Conservation (phyloP, 2,888 invertebrate genomes). For the Diarsia dahlii region DNA sequence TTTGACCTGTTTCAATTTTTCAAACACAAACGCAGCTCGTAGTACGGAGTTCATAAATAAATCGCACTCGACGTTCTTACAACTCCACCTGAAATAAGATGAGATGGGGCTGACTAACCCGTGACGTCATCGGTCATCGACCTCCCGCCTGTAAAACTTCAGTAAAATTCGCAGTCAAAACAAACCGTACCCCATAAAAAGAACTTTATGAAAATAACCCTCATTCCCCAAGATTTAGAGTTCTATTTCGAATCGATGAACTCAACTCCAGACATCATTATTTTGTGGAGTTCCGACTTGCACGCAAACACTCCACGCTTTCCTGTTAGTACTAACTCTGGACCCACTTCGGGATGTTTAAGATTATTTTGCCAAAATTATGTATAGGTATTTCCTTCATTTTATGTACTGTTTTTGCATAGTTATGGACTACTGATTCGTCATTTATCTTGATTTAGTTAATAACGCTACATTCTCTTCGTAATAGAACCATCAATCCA, state of each 20-base stretch:
- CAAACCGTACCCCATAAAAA: slow-evolving; percentile 70
- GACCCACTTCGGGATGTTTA: slow-evolving; percentile 64
- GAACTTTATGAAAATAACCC: slow-evolving; percentile 63
- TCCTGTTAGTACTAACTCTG: slow-evolving; percentile 72
- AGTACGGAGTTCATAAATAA: slow-evolving; percentile 47
- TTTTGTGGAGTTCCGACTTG: slow-evolving; percentile 63
- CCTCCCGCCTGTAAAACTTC: slow-evolving; percentile 81
- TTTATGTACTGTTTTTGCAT: slow-evolving; percentile 35
- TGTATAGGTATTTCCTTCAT: slow-evolving; percentile 60
- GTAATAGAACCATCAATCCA: slow-evolving; percentile 76
- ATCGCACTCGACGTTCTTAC: slow-evolving; percentile 21
- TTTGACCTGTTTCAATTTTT: slow-evolving; percentile 38
- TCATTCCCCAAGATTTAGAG: slow-evolving; percentile 53
- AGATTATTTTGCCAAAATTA: slow-evolving; percentile 63
- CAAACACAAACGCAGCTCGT: slow-evolving; percentile 17
- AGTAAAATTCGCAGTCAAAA: slow-evolving; percentile 86
- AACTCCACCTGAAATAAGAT: slow-evolving; percentile 66
- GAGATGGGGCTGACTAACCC: slow-evolving; percentile 69
- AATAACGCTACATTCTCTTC: slow-evolving; percentile 63
- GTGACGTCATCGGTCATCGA: slow-evolving; percentile 85
- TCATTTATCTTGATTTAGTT: slow-evolving; percentile 44
- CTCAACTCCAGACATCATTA: slow-evolving; percentile 53
- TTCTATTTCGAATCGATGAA: slow-evolving; percentile 55
- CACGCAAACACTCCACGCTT: slow-evolving; percentile 69
- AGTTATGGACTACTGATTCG: slow-evolving; percentile 17